Evolutionary conservation across 2,888 invertebrate species (phyloP), one percentile per base, ranked within the genome.

Genomic region (Masnerella sp.): DNA sequence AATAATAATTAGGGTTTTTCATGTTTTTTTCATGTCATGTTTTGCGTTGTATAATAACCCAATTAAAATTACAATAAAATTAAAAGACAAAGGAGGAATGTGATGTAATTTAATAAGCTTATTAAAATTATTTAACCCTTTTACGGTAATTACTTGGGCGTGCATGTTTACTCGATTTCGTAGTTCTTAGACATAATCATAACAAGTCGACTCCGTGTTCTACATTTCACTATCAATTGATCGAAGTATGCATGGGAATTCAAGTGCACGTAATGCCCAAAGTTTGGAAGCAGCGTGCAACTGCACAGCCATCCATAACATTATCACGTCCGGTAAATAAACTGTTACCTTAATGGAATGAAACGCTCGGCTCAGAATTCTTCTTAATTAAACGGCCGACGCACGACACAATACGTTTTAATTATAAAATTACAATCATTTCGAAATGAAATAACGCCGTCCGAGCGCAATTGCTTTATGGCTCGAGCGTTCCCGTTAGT

Each of bases 401-500:
- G 22, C 22, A 8, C 20, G 7, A 12, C 22, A 43, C 43, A 22
- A 22, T 43, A n/a, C 40, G 40, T 20, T 40, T 40, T n/a, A 20
- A 40, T 40, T 40, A 20, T n/a, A 8, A 22, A 43, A 25, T n/a
- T 22, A 12, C 22, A 43, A 43, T 43, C 5, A 43, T 25, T 43
- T 22, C 8, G 8, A 43, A 43, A 43, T 25, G 5, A 11, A 43
- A 43, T 9, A 25, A 8, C 43, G 25, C 12, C 14, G 43, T 43
- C 25, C 34, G 34, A 9, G 3, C 22, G 34, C 32, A 52, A 38
- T 52, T 15, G 38, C 25, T 52, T 38, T 52, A 36, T 14, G 38
- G 52, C 47, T n/a, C 52, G 28, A 38, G 25, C 38, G 36, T 52
- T 51, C 20, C 34, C 34, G 15, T 52, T 52, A n/a, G 38, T 38